Base-by-base conservation (phyloP, 2,113 vertebrate genomes). In the Lasiurus borealis region DNA sequence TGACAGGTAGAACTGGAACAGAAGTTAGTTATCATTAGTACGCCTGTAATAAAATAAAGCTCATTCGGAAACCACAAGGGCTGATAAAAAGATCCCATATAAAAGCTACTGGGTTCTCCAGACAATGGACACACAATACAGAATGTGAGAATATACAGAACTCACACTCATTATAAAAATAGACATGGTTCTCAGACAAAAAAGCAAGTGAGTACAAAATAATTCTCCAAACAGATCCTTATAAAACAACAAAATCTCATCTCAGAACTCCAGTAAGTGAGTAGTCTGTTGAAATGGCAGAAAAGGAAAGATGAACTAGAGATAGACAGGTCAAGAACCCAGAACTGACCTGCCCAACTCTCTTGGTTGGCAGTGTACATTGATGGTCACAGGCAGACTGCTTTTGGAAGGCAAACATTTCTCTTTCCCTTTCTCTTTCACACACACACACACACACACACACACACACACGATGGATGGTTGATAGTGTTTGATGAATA, bases 151-250 rank as follows among this genome's bases (percentile, higher is more conserved):
- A 96, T 97, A 98, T 96, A 98, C 36, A 98, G 97, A 97, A 96
- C 94, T 97, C 93, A 98, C 97, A 97, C 97, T 90, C 93, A 93
- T 98, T 98, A 98, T 97, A 98, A 98, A 98, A 98, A 98, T 98
- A 98, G 95, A 98, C 98, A 98, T 97, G 96, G 98, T 98, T 98
- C 96, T 98, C 97, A 93, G 96, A 97, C 97, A 96, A 97, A 98
- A 82, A 97, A 90, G 93, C 96, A 97, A 98, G 98, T 85, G 7
- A 89, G 93, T 98, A 98, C 88, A 98, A 98, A 98, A 98, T 82
- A 96, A 98, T 98, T 96, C 95, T 98, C 90, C 95, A 97, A 98
- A 97, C 88, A 54, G 5, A 59, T 97, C 89, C 59, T 95, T 98
- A 98, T 88, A 98, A 98, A 98, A 98, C 88, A 97, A 97, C 88